These are phyloP conservation scores for Nerophis ophidion DNA, from an alignment of 2,113 vertebrate genomes.

Conservation along the genomic window DNA sequence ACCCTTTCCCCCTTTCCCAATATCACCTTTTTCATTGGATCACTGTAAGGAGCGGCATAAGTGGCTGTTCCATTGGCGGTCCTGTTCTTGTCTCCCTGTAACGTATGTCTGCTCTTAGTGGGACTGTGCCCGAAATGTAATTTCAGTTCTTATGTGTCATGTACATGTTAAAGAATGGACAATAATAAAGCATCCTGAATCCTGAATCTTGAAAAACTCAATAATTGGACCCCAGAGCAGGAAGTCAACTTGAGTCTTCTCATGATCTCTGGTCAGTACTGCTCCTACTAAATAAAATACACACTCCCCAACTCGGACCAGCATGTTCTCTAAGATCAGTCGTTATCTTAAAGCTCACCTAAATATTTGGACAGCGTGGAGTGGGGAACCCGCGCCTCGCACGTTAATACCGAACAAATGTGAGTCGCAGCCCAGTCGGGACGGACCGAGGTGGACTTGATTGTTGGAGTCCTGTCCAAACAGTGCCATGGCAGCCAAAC, in stretches of 20 bases:
- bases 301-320: constrained; percentile 52
- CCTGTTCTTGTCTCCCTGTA: too few species aligned
- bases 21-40: too few species aligned
- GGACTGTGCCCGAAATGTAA: too few species aligned
- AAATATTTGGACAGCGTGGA: constrained; percentile 66
- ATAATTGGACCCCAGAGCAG: constrained; percentile 13
- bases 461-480: constrained; percentile 65
- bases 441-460: constrained; percentile 54
- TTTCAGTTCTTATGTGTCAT: too few species aligned
- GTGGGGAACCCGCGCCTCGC: constrained; percentile 30
- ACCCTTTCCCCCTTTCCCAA: too few species aligned
- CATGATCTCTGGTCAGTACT: constrained; percentile 31
- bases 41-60: too few species aligned
- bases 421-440: constrained; percentile 41
- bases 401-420: constrained; percentile 70
- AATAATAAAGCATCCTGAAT: too few species aligned
- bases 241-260: constrained; percentile 31
- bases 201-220: too few species aligned
- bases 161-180: too few species aligned
- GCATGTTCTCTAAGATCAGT: constrained; percentile 49
- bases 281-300: constrained; percentile 48
- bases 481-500: constrained; percentile 54
- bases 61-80: too few species aligned
- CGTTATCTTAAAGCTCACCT: constrained; percentile 53
- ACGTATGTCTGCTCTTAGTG: too few species aligned